Conservation (phyloP, 2,113 vertebrate species). For the Cricetomys ansorgei region DNA sequence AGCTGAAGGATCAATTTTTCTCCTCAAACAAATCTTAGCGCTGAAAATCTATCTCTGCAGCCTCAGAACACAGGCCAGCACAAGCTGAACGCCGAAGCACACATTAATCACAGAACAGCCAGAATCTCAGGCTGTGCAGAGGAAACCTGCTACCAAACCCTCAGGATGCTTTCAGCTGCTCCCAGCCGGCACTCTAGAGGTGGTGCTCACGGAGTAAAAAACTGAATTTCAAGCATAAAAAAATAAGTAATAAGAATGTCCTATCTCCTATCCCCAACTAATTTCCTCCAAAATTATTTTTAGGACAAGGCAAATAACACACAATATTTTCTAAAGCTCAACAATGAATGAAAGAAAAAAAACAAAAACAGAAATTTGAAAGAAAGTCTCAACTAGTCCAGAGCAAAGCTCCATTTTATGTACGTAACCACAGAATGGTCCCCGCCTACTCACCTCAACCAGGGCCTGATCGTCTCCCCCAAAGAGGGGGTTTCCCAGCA, state of each 20-base stretch:
- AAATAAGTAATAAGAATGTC: neutral
- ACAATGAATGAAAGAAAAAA: slow-evolving; percentile 15
- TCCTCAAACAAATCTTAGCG: slow-evolving; percentile 20
- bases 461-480: neutral
- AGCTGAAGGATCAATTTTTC: neutral
- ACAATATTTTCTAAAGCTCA: slow-evolving; percentile 46
- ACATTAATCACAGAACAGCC: neutral
- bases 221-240: slow-evolving; percentile 20
- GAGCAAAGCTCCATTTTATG: neutral
- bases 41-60: neutral
- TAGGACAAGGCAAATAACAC: neutral
- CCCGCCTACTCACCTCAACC: slow-evolving; percentile 55
- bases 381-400: neutral
- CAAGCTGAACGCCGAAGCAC: neutral
- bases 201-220: neutral
- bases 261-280: slow-evolving; percentile 1
- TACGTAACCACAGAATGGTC: neutral
- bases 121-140: neutral
- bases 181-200: neutral
- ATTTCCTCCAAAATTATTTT: neutral
- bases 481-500: slow-evolving; percentile 41
- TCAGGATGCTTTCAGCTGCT: neutral
- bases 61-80: neutral
- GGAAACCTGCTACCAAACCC: neutral
- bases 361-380: slow-evolving; percentile 46